Evolutionary conservation across 2,113 vertebrate genomes (phyloP).

Genomic region (Lanius collurio): DNA sequence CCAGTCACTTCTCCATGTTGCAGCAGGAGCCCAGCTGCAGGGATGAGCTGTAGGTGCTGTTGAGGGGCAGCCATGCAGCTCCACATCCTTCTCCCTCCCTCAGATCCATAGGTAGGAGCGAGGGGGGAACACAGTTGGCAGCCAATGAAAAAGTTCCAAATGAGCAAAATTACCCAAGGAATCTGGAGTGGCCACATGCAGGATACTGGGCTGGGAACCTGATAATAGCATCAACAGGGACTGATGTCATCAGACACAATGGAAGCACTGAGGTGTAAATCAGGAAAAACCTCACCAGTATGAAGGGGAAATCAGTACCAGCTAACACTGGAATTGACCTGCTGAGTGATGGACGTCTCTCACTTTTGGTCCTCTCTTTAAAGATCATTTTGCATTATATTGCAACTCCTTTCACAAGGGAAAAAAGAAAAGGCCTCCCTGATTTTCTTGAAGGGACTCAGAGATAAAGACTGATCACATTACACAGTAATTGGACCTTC

Average conservation of each 20-base stretch:
- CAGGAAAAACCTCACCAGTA: neutral
- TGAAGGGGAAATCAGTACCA: neutral
- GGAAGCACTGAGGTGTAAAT: neutral
- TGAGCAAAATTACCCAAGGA: neutral
- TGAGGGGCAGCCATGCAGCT: neutral
- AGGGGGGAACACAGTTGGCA: neutral
- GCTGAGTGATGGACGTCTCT: neutral
- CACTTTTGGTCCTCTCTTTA: neutral
- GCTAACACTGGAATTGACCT: neutral
- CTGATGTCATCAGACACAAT: neutral
- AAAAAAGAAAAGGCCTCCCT: neutral
- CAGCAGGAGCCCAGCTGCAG: neutral
- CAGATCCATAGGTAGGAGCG: rapidly evolving
- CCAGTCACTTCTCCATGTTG: neutral
- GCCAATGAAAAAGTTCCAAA: rapidly evolving
- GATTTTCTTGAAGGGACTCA: conserved; percentile 48
- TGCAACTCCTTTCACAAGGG: neutral
- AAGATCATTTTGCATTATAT: neutral
- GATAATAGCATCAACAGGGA: neutral
- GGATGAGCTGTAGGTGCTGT: neutral
- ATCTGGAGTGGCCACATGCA: neutral
- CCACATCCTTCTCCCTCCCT: neutral
- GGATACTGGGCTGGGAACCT: neutral
- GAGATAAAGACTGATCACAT: conserved; percentile 55
- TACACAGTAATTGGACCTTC: conserved; percentile 50